These are phyloP conservation scores for Sylvilagus floridanus DNA, from an alignment of 2,797 vertebrate genomes.

Conservation along the genomic window DNA sequence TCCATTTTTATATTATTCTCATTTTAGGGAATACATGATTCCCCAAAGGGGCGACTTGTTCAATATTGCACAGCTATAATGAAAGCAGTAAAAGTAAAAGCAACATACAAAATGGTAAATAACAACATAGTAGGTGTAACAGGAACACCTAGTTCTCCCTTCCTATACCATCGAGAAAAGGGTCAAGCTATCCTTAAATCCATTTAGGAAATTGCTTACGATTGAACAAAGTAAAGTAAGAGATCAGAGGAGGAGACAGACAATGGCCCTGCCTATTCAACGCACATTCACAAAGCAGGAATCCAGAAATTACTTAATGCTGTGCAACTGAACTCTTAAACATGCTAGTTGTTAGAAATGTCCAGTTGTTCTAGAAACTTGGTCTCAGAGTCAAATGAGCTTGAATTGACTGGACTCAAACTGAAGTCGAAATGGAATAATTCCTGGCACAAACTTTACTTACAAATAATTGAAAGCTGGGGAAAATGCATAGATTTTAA, in stretches of 20 bases:
- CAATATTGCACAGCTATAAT: no score
- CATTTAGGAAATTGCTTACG: background rate
- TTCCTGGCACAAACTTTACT: background rate
- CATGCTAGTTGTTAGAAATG: background rate
- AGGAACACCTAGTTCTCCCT: background rate
- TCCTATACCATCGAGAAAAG: background rate
- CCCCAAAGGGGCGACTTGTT: no score
- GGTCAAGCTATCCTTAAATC: background rate
- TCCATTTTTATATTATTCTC: background rate
- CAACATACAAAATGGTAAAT: no score
- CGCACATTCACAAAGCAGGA: background rate
- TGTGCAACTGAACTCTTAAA: background rate
- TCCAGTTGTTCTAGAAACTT: background rate
- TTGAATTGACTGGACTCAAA: background rate
- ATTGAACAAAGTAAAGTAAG: background rate
- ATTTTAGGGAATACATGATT: no score
- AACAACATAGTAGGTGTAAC: background rate
- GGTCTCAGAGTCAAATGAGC: background rate
- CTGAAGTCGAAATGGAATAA: background rate
- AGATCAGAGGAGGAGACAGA: background rate
- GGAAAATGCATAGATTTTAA: conserved; percentile 28
- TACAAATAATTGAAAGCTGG: background rate
- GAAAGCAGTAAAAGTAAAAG: no score
- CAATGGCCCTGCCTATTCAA: background rate
- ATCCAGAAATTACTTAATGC: background rate